Evolutionary conservation across 2,797 vertebrate genomes (phyloP).

Genomic region (Perodicticus potto): DNA sequence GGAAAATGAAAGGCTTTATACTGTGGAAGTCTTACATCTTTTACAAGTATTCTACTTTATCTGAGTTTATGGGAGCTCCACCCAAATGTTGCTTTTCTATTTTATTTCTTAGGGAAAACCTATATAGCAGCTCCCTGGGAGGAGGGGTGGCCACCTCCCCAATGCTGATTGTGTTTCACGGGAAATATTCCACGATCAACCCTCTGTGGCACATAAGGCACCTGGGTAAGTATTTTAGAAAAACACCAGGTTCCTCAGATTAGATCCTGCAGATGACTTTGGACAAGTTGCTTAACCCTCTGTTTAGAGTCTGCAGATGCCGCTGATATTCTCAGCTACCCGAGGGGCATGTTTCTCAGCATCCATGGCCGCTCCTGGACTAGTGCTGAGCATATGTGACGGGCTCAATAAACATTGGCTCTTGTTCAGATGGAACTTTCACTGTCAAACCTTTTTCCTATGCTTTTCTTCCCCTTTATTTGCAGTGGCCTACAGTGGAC

Average conservation of each 20-base stretch:
- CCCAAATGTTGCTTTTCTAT: background rate
- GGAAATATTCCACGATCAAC: constrained; percentile 89
- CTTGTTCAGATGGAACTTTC: background rate
- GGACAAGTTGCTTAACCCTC: background rate
- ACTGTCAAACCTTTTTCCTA: background rate
- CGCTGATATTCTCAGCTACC: background rate
- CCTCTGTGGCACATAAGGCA: constrained; percentile 91
- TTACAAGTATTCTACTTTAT: background rate
- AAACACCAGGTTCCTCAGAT: background rate
- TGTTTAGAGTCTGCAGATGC: background rate
- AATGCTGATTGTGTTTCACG: constrained; percentile 91
- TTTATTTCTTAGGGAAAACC: constrained; percentile 87
- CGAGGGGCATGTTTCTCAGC: background rate
- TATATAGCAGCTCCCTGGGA: constrained; percentile 91
- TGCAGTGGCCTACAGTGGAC: background rate
- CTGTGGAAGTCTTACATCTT: background rate
- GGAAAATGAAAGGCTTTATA: background rate
- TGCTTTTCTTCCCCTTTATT: background rate
- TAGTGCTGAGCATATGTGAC: background rate
- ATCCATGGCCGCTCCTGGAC: background rate
- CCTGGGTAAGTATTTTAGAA: constrained; percentile 86
- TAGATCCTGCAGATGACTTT: background rate
- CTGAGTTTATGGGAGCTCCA: background rate
- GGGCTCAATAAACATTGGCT: background rate
- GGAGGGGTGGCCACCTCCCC: constrained; percentile 91